These are phyloP conservation scores for Pantherophis alleghaniensis DNA, from an alignment of 2,797 vertebrate genomes.

Conservation along the genomic window DNA sequence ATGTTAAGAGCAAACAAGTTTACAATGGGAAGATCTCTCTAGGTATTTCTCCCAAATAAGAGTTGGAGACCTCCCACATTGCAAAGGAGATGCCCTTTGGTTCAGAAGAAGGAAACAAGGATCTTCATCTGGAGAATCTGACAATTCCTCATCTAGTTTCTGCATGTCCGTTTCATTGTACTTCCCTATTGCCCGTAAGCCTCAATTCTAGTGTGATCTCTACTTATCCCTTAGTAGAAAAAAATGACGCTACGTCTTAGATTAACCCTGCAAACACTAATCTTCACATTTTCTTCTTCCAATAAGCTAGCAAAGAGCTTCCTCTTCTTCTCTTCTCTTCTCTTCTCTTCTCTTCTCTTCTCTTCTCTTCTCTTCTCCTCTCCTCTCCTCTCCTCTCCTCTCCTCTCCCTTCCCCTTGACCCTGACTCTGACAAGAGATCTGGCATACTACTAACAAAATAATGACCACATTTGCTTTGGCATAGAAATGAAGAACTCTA, in stretches of 20 bases:
- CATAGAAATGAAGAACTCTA: not conserved
- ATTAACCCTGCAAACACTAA: not conserved
- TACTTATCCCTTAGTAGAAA: not conserved
- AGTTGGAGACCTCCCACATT: not conserved
- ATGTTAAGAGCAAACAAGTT: not conserved
- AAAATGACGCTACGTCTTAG: not conserved
- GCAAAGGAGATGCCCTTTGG: not conserved
- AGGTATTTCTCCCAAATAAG: not conserved
- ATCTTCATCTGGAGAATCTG: not conserved
- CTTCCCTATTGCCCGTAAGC: not conserved
- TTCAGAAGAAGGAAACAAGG: not conserved
- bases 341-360: no score
- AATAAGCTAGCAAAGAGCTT: not conserved
- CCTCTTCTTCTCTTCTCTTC: not conserved
- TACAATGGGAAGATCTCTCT: not conserved
- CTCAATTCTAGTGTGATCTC: not conserved
- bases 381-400: no score
- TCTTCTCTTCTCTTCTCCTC: no score
- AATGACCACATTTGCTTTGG: not conserved
- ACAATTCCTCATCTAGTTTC: not conserved
- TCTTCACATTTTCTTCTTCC: not conserved
- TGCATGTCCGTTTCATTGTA: not conserved
- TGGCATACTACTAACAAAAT: not conserved
- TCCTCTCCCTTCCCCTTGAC: not conserved
- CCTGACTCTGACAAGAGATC: not conserved